Base-by-base conservation (phyloP, 2,888 invertebrate species). In the Gonocerus acuteangulatus region DNA sequence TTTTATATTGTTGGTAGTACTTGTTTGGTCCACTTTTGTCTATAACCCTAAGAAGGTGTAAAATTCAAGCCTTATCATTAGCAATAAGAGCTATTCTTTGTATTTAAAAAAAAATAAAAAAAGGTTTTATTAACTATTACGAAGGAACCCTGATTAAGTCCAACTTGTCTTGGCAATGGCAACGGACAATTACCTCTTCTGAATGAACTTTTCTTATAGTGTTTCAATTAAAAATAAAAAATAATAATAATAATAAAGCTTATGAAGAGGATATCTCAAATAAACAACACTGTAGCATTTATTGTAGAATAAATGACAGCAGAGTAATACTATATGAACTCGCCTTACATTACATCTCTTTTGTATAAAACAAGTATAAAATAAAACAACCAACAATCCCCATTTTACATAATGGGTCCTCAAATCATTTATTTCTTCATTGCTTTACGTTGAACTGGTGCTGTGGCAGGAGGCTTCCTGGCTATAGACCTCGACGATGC, bases 371-470 rank as follows among this genome's bases (percentile, higher is more conserved):
- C 48, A 48, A 23, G 47, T 58, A 48, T 48, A 48, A 58, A 47
- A 59, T 15, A 36, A 18, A 48, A 42, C 48, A 19, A 2, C 13
- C 27, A 18, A 19, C 45, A 42, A 44, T 60, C 23, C 36, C 36
- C 44, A n/a, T 49, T 23, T 42, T n/a, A 22, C n/a, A 16, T 34
- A 34, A 18, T n/a, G 22, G 9, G 13, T 11, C 22, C 11, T 23
- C 19, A 6, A 13, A 23, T 19, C n/a, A 52, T 13, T 61, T 45
- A 47, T 57, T 65, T 58, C 32, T 64, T 64, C 19, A 52, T 51
- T n/a, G 59, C 60, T 64, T 65, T 67, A 39, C 68, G 52, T 32
- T 63, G 66, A 15, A 68, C 59, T 4, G 67, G 68, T 13, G 66
- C 68, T 48, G 67, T 66, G 13, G 62, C 62, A 19, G 68, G 67